Conservation (phyloP, 2,888 invertebrate genomes). For the Andricus quercusramuli region DNA sequence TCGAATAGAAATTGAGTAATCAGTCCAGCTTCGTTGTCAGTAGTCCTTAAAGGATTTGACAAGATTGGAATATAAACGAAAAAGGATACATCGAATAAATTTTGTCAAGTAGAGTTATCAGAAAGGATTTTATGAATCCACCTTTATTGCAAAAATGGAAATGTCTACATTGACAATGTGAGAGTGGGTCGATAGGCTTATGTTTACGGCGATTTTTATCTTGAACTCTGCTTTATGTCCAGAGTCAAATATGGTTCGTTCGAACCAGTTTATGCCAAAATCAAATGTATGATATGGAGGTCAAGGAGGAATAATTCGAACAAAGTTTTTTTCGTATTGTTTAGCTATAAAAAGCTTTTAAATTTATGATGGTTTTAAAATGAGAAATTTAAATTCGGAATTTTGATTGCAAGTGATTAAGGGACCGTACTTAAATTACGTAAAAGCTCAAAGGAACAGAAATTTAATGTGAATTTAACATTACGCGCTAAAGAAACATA, state of each 20-base stretch:
- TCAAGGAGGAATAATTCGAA: not conserved
- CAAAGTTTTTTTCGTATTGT: not conserved
- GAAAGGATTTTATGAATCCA: not conserved
- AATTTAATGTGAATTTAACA: no score
- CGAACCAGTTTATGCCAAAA: no score
- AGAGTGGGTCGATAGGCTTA: slow-evolving; percentile 18
- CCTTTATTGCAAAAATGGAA: not conserved
- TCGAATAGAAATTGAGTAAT: slow-evolving; percentile 39
- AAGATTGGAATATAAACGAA: slow-evolving; percentile 23
- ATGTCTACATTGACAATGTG: not conserved
- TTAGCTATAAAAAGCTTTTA: not conserved
- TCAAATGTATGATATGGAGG: not conserved
- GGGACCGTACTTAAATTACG: no score
- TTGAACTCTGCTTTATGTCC: not conserved
- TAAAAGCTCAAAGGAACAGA: no score
- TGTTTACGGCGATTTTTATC: not conserved
- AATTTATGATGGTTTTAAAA: not conserved
- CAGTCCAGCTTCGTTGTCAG: slow-evolving; percentile 19
- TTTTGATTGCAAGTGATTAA: no score
- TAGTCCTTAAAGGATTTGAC: slow-evolving; percentile 6
- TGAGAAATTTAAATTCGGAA: not conserved
- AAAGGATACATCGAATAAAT: slow-evolving; percentile 32
- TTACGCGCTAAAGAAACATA: no score
- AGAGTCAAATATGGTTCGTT: not conserved
- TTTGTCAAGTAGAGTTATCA: not conserved